Base-by-base conservation (phyloP, 2,888 invertebrate species). In the Andrena fulva region DNA sequence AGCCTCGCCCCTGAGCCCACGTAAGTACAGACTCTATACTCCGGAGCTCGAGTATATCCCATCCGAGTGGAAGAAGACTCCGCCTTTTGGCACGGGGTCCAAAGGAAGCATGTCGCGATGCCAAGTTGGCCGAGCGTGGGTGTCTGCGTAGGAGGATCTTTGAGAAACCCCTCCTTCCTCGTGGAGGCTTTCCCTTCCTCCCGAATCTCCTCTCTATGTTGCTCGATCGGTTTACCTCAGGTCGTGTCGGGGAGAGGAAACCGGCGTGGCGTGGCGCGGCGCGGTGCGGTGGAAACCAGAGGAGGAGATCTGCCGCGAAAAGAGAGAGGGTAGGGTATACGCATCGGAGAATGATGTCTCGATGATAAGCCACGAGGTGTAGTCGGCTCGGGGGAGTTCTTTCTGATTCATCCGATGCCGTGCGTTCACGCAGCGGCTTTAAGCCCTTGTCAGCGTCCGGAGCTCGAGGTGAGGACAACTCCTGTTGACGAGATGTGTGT, bases 331-430 rank as follows among this genome's bases (percentile, higher is more conserved):
- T 67, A 63, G 73, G 29, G 71, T 63, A 66, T 42, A 50, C 56
- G 31, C 78, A 72, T 84, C 85, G 88, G 89, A 89, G 91, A 93
- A 91, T 90, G 91, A 92, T 91, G 91, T 88, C 85, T 87, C 91
- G 92, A 92, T 93, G 93, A 93, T 93, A 93, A 93, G 92, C 82
- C 79, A 80, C 82, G 87, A 85, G 88, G 85, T 89, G 80, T 80
- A 92, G 92, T 93, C 90, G 89, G 69, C 89, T 89, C 90, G 89
- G 87, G 87, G 87, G 85, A 89, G 87, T 89, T 88, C 85, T 89
- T 87, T 86, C 89, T 79, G 88, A 88, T 86, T 88, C 86, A 88
- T 85, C 86, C 83, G 83, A 82, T 85, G 77, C 63, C 80, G 81
- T 78, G 81, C 82, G 79, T 76, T 66, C 64, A 56, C 77, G 75